Evolutionary conservation across 92 coral and sea anemone species (phyloP), one percentile per base, ranked within the genome.

Genomic region (Bergia puertoricense): DNA sequence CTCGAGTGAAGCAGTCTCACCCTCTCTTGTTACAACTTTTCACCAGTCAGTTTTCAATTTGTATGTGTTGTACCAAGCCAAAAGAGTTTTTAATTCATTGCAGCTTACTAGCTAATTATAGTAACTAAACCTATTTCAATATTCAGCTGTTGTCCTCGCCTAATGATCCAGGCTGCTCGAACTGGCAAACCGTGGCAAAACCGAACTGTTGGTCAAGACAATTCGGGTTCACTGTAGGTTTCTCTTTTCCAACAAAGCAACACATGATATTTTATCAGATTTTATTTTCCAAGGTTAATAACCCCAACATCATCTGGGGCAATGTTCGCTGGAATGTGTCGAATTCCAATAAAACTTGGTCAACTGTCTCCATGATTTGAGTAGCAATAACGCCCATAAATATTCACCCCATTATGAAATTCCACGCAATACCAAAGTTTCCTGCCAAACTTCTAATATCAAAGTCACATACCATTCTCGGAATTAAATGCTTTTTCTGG

Each of bases 361-460:
- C 78, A 41, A 15, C 48, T n/a, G 16, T 74, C 78, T 15, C 22
- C 11, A 5, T 15, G 6, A 74, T 79, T 79, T 15, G 62, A 20
- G 18, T 9, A 79, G 67, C 20, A 74, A 74, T 10, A 74, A 74
- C 39, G 48, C 39, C 77, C 77, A 39, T 40, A 74, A 40, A 74
- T 45, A 45, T 45, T 79, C 40, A 50, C 42, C 82, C 82, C 40
- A 79, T 50, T 79, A 79, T 51, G 20, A 79, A 79, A 22, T 54
- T 48, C 82, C 68, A 79, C 82, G 50, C 82, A 79, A 45, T 23
- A 46, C 40, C 82, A 79, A 79, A 48, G 14, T 23, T 23, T 50
- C 42, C 82, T 50, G 82, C 42, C 50, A 79, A 50, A 48, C 42
- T 30, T 37, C 22, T 36, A 46, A 50, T 50, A 79, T 13, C 67